These are phyloP conservation scores for Drusus annulatus DNA, from an alignment of 1,140 invertebrate species.

Conservation along the genomic window DNA sequence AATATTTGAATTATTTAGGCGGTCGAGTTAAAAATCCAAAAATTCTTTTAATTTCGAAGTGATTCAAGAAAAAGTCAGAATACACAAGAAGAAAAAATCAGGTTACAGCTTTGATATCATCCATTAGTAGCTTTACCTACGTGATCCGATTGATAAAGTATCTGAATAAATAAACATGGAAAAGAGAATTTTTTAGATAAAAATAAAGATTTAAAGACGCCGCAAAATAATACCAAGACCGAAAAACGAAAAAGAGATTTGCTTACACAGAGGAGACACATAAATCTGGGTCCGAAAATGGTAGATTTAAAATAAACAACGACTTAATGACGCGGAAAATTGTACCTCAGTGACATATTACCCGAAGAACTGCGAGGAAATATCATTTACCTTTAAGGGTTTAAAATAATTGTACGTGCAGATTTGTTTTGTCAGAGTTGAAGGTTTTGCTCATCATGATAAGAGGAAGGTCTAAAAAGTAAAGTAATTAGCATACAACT, in stretches of 20 bases:
- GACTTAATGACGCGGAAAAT: conserved; percentile 34
- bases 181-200: conserved; percentile 9
- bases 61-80: too few species aligned
- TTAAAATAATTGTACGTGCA: background rate
- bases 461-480: background rate
- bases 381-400: conserved; percentile 17
- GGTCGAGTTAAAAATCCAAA: too few species aligned
- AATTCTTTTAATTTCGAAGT: too few species aligned
- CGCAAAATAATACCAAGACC: background rate
- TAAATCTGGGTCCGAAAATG: conserved; percentile 20
- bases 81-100: too few species aligned
- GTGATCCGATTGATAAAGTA: conserved; percentile 31
- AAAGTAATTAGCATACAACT: background rate
- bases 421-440: background rate
- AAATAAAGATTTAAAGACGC: conserved; percentile 25
- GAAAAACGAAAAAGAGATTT: conserved; percentile 24
- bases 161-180: conserved; percentile 5
- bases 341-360: conserved; percentile 10
- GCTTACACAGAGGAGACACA: background rate
- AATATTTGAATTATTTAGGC: too few species aligned
- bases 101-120: too few species aligned
- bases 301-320: conserved; percentile 20
- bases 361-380: background rate
- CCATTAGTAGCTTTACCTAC: conserved; percentile 18
- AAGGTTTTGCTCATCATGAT: background rate